phyloP scores from a whole-genome alignment of 2,797 vertebrate genomes.

The Catharus ustulatus region DNA sequence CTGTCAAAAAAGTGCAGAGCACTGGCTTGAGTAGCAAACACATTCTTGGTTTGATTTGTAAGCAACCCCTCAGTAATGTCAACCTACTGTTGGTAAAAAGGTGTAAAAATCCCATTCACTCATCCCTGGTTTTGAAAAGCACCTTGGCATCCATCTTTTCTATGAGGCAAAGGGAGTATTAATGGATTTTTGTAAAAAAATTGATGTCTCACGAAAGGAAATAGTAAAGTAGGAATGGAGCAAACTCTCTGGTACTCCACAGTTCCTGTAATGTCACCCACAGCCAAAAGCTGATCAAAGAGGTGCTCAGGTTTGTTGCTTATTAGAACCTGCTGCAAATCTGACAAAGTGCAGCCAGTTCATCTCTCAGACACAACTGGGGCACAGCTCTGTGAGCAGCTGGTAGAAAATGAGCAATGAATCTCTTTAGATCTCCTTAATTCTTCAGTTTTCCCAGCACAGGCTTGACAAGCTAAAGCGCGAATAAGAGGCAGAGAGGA shows the following conservation, averaged over 20 bases:
- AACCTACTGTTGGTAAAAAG: background rate
- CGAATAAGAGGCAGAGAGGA: background rate
- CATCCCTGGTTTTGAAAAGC: background rate
- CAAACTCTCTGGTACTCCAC: background rate
- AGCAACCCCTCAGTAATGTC: background rate
- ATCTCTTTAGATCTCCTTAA: background rate
- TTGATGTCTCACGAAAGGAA: background rate
- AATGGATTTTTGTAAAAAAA: background rate
- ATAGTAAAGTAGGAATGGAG: background rate
- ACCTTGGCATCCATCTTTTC: background rate
- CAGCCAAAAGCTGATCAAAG: background rate
- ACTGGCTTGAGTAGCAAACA: background rate
- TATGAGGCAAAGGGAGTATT: background rate
- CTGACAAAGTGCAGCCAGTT: background rate
- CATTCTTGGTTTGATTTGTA: background rate
- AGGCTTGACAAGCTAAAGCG: fast-evolving
- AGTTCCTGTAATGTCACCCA: fast-evolving
- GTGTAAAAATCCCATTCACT: background rate
- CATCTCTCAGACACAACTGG: background rate
- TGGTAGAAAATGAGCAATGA: background rate
- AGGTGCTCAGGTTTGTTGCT: background rate
- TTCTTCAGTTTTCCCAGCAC: background rate
- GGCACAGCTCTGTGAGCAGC: background rate
- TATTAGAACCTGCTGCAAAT: background rate
- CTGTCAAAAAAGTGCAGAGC: background rate